Evolutionary conservation across 2,888 invertebrate genomes (phyloP), one percentile per base, ranked within the genome.

Genomic region (Herminia tarsipennalis): DNA sequence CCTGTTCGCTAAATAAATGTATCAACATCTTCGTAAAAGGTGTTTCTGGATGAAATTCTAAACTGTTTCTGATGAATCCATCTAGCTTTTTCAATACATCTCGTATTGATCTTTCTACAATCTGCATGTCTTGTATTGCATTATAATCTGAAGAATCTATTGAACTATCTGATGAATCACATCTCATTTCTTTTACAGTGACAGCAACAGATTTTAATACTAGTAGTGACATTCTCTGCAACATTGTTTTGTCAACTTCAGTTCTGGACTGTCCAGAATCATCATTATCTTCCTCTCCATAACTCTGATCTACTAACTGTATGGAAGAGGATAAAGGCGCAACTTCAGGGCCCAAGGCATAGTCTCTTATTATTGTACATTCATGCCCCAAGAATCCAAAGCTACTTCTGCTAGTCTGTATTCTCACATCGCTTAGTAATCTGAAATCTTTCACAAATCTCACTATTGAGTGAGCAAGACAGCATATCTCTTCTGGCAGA

Each of bases 201-300:
- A 97, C 96, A 0, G 97, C 97, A 21, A 97, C 95, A 16, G 97
- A 96, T 87, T 98, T 98, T 2, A 98, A 85, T 36, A 97, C 96
- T 48, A 98, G 85, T n/a, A 98, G 84, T 1, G 96, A 96, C 92
- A 97, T 95, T 85, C 97, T 95, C 74, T 97, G 97, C 27, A 98
- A 83, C 76, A 97, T 93, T 1, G 96, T 95, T 75, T 95, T 95
- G 70, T 96, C 96, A 49, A 95, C 93, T 76, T 93, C 93, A 12
- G 78, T 88, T 42, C 90, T 90, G 0, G 88, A 81, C 81, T 78
- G 75, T 10, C 5, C 27, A 5, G 79, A 55, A 22, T 87, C 83
- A 1, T 87, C 84, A 53, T 81, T 73, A 0, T 88, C 88, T 45
- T 91, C 86, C 10, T 86, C 87, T 0, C 89, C 92, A 55, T 90